Evolutionary conservation across 2,113 vertebrate genomes (phyloP).

Genomic region (Peromyscus maniculatus): DNA sequence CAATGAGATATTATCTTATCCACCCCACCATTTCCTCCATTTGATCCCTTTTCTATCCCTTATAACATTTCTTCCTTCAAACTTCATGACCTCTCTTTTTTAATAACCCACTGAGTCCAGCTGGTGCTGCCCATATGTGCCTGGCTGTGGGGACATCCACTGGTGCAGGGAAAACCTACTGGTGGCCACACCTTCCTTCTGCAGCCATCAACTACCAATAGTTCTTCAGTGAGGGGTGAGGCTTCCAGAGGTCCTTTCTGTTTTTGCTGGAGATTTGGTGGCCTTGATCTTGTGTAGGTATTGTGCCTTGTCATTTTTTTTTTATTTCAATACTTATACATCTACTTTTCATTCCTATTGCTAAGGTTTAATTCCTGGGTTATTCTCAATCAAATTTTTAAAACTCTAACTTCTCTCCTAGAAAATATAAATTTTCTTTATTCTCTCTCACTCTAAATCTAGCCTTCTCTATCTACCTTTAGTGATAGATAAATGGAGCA

Average conservation of each 20-base stretch:
- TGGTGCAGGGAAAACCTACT: neutral
- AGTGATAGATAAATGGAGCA: neutral
- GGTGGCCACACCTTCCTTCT: neutral
- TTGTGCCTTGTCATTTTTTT: neutral
- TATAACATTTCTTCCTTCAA: neutral
- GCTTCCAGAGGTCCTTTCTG: neutral
- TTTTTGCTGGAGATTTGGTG: neutral
- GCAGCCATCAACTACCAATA: neutral
- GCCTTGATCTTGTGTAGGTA: no score
- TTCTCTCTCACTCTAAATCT: neutral
- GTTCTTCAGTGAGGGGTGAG: neutral
- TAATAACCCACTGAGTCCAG: neutral
- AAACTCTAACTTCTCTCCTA: no score
- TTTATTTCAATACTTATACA: neutral
- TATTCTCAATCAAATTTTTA: no score
- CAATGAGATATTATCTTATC: neutral
- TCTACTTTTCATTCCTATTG: neutral
- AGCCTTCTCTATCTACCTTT: neutral
- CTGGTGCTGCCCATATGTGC: rapidly evolving
- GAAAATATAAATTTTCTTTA: no score
- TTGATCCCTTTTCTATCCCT: neutral
- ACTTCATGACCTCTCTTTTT: neutral
- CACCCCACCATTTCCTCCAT: neutral
- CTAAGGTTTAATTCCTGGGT: neutral
- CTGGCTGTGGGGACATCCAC: neutral